Evolutionary conservation across 2,888 invertebrate genomes (phyloP).

Genomic region (Dermolepida albohirtum): DNA sequence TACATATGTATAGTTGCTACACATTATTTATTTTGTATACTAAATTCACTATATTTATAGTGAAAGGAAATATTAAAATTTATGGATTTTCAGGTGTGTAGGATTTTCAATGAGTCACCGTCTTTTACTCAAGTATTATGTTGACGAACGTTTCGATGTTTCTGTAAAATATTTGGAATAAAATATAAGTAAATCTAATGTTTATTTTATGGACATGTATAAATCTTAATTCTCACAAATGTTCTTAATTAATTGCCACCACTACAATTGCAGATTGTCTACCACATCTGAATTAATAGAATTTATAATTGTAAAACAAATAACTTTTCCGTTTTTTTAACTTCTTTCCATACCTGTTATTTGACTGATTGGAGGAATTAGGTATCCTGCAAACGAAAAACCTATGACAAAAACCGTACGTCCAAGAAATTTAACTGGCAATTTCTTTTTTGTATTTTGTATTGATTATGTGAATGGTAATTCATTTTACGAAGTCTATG

Average conservation of each 20-base stretch:
- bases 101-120: too few species aligned
- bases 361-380: slow-evolving; percentile 37
- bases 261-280: slow-evolving; percentile 11
- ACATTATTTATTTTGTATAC: too few species aligned
- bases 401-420: slow-evolving; percentile 13
- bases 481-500: too few species aligned
- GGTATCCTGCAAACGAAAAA: slow-evolving; percentile 37
- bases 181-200: too few species aligned
- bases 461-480: not conserved
- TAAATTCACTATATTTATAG: too few species aligned
- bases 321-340: slow-evolving; percentile 30
- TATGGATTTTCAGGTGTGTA: too few species aligned
- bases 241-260: slow-evolving; percentile 32
- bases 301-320: slow-evolving; percentile 16
- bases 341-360: slow-evolving; percentile 36
- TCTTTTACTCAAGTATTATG: too few species aligned
- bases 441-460: not conserved
- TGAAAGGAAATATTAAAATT: too few species aligned
- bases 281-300: slow-evolving; percentile 18
- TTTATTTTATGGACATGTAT: too few species aligned
- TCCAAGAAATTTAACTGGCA: slow-evolving; percentile 4
- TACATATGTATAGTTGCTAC: too few species aligned
- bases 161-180: too few species aligned
- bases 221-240: not conserved
- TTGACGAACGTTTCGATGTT: too few species aligned